These are phyloP conservation scores for Cylloceria caligata DNA, from an alignment of 2,888 invertebrate species.

Conservation along the genomic window DNA sequence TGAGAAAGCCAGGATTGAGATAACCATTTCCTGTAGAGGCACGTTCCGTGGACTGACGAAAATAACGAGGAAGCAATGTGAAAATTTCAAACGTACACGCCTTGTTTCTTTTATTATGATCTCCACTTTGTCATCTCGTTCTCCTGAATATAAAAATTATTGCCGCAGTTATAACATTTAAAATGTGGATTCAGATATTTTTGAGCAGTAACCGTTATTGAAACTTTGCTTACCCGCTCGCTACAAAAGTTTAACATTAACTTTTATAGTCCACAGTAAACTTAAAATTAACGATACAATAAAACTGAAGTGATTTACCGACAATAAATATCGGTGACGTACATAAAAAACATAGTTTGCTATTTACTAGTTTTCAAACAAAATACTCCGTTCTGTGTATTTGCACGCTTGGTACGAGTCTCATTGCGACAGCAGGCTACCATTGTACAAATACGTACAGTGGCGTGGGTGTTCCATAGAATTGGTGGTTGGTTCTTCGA, in stretches of 20 bases:
- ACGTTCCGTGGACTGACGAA: too few species aligned
- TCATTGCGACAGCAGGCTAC: background rate
- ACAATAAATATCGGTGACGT: background rate
- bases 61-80: too few species aligned
- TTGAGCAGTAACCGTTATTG: background rate
- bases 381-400: too few species aligned
- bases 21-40: too few species aligned
- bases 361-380: background rate
- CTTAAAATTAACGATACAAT: constrained; percentile 20
- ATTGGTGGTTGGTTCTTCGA: constrained; percentile 16
- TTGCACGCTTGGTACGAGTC: background rate
- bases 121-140: background rate
- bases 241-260: constrained; percentile 15
- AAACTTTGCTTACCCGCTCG: constrained; percentile 6
- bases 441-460: background rate
- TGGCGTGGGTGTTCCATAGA: background rate
- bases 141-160: background rate
- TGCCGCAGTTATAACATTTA: too few species aligned
- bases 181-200: constrained; percentile 10
- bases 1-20: too few species aligned
- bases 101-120: background rate
- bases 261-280: background rate
- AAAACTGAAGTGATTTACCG: constrained; percentile 4
- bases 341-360: background rate
- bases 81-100: too few species aligned